A percentile compares a stretch with the other conserved stretches of the same genome.
Evolutionary conservation across 37 sponge, comb jelly and placozoan species (phyloP).

Genomic region (Tethya wilhelma): DNA sequence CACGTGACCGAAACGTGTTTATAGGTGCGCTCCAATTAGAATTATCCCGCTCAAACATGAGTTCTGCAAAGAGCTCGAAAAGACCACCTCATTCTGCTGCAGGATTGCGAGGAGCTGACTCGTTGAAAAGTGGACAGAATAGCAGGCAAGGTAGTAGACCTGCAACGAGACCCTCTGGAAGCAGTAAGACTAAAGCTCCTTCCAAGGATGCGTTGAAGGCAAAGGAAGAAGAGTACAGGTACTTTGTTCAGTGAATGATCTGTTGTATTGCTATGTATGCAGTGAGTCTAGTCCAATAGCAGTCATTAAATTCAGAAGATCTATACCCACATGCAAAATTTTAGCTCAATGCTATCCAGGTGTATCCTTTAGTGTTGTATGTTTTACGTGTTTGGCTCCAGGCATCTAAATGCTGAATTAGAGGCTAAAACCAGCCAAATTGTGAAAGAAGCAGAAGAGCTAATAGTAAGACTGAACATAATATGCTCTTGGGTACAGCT

Average conservation of each 20-base stretch:
- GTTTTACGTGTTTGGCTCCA: background rate
- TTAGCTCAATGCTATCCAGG: too few species aligned
- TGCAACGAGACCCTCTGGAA: background rate
- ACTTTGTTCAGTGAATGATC: background rate
- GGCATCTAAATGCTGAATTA: constrained; percentile 76
- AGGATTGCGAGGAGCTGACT: too few species aligned
- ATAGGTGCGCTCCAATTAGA: too few species aligned
- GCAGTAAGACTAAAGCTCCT: background rate
- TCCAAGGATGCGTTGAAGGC: constrained; percentile 26
- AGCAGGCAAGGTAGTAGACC: too few species aligned
- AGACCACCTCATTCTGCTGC: too few species aligned
- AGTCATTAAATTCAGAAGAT: too few species aligned
- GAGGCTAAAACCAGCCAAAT: constrained; percentile 76
- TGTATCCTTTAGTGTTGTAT: background rate
- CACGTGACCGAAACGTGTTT: too few species aligned
- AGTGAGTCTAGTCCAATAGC: too few species aligned
- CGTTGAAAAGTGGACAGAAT: too few species aligned
- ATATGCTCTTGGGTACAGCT: background rate
- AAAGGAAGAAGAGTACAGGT: constrained; percentile 73
- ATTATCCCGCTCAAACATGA: too few species aligned
- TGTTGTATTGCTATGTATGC: background rate
- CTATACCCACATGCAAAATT: too few species aligned
- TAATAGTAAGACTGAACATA: constrained; percentile 44
- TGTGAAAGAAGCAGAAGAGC: constrained; percentile 71
- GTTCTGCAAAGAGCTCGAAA: too few species aligned